Base-by-base conservation (phyloP, 2,888 invertebrate species). In the Andricus quercusramuli region DNA sequence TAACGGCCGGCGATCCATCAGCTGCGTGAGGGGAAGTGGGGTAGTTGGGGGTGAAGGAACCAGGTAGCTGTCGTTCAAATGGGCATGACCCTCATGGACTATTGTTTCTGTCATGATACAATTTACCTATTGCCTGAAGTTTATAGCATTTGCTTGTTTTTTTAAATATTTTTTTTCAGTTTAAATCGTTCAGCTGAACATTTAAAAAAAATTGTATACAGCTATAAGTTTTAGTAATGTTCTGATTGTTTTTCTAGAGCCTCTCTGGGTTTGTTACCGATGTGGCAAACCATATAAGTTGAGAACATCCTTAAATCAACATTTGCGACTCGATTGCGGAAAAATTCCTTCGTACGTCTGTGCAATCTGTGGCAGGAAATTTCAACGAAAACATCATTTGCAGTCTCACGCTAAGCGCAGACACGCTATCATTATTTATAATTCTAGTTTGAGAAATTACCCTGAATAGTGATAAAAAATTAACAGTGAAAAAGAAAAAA, bases 261-360 rank as follows among this genome's bases (percentile, higher is more conserved):
- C 70, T 68, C 62, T 41, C 32, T 83, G 83, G 83, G 56, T 82
- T 37, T 93, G 93, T 83, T 90, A 90, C 51, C 90, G 92, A 64
- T 93, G 93, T 84, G 90, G 90, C n/a, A 93, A 93, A 85, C 87
- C 88, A 0, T 93, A 93, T 85, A 91, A 90, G 78, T 91, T 93
- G 20, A 85, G 88, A 37, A 93, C 92, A 6, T 93, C 93, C 3
- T 84, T 93, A 41, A 92, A 91, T 56, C 91, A 93, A 25, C 93
- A 93, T 85, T 89, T 92, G 59, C 90, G 93, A 44, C 91, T 93
- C 47, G 94, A 94, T 77, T 94, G 94, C 82, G 92, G 93, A 1
- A 92, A 92, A 37, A 81, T 89, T 17, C 93, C 93, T 0, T 88
- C 89, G 79, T 93, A 92, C 84, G 87, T 91, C 41, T 94, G 94